These are phyloP conservation scores for Erythrocercus mccallii DNA, from an alignment of 2,113 vertebrate genomes.

Conservation along the genomic window DNA sequence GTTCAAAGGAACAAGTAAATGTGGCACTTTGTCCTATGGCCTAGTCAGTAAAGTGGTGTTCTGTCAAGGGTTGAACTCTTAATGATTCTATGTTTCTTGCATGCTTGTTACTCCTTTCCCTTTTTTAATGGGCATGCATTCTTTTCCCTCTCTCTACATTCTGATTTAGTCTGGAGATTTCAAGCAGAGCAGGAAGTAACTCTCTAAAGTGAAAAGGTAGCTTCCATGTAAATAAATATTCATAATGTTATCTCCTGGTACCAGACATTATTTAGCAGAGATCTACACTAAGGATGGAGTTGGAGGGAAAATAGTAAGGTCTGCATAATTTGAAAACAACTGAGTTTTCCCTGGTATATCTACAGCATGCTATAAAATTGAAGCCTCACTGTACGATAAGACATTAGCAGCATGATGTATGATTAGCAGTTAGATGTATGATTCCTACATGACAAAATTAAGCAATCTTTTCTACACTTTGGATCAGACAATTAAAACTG, in stretches of 20 bases:
- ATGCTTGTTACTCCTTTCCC: neutral
- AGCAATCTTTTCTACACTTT: neutral
- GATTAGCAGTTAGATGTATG: neutral
- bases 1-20: neutral
- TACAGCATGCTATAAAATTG: neutral
- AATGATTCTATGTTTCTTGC: neutral
- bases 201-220: neutral
- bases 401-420: neutral
- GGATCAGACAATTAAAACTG: neutral
- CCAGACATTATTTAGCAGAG: neutral
- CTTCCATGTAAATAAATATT: neutral
- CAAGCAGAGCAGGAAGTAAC: neutral
- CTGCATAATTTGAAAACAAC: neutral
- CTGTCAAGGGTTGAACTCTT: neutral
- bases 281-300: neutral
- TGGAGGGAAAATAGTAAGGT: neutral
- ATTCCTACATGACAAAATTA: neutral
- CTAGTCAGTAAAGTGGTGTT: neutral
- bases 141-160: neutral
- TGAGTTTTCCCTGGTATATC: neutral
- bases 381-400: neutral
- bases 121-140: neutral
- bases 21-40: neutral
- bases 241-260: neutral
- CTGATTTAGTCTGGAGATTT: neutral